These are phyloP conservation scores for Pogonocherus hispidulus DNA, from an alignment of 2,888 invertebrate species.

Conservation along the genomic window DNA sequence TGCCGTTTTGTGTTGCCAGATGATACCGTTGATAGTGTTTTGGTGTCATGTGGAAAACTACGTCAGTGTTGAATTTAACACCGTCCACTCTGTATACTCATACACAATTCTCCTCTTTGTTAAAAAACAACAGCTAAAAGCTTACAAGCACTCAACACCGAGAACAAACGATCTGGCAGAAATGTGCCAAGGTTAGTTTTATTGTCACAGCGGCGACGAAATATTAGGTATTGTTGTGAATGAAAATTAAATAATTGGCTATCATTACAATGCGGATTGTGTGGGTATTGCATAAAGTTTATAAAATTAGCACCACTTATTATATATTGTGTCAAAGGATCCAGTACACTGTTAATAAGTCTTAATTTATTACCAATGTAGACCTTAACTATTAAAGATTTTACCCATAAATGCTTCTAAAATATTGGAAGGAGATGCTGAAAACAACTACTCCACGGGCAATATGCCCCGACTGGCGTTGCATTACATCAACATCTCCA, in stretches of 20 bases:
- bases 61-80: neutral
- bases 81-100: neutral
- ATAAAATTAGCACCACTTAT: constrained; percentile 8
- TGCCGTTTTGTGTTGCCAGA: no score
- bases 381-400: no score
- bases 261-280: constrained; percentile 50
- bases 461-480: no score
- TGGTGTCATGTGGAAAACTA: no score
- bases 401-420: no score
- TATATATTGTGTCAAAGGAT: neutral
- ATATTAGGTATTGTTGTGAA: constrained; percentile 55
- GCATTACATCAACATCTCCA: no score
- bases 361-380: no score
- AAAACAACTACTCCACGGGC: no score
- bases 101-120: constrained; percentile 24
- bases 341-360: neutral
- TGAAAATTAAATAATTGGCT: constrained; percentile 52
- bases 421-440: no score
- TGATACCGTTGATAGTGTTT: no score
- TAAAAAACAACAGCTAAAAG: constrained; percentile 39
- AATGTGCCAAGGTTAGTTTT: constrained; percentile 58
- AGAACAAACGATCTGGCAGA: constrained; percentile 53
- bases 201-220: constrained; percentile 54
- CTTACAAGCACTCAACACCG: constrained; percentile 36
- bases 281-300: constrained; percentile 48